phyloP scores from a whole-genome alignment of 1,140 invertebrate genomes.

The Aplysia californica region DNA sequence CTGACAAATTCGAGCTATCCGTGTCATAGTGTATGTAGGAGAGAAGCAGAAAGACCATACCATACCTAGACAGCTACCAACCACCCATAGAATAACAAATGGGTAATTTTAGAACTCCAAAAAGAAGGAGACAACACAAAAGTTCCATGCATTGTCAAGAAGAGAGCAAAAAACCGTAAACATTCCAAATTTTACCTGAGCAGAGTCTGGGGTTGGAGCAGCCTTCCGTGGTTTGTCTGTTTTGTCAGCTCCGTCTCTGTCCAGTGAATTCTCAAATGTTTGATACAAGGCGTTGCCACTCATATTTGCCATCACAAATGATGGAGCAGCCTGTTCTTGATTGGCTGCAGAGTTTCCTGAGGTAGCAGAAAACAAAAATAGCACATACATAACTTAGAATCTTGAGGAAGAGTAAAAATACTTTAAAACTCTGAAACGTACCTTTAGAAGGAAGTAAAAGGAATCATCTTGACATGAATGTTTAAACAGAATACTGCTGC shows the following conservation, averaged over 20 bases:
- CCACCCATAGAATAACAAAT: background rate
- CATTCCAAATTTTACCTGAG: background rate
- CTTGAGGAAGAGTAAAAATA: background rate
- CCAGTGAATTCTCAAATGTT: slow-evolving; percentile 55
- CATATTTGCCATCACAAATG: slow-evolving; percentile 60
- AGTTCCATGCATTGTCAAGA: background rate
- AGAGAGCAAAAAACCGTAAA: too few species aligned
- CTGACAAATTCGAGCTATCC: too few species aligned
- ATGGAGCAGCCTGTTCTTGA: slow-evolving; percentile 34
- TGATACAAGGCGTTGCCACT: slow-evolving; percentile 62
- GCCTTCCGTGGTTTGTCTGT: background rate
- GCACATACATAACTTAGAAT: background rate
- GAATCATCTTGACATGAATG: background rate
- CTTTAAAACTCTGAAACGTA: background rate
- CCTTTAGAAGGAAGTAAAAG: background rate
- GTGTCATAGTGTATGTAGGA: too few species aligned
- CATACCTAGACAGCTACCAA: too few species aligned
- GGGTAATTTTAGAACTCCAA: background rate
- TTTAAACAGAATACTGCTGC: background rate
- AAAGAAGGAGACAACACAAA: too few species aligned
- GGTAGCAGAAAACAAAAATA: background rate
- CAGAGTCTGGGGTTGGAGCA: background rate
- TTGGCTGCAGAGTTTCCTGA: background rate
- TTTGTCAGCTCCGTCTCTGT: slow-evolving; percentile 34
- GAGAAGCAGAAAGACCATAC: too few species aligned